These are phyloP conservation scores for Drosophila triauraria DNA, from an alignment of 1,140 invertebrate species.

Conservation along the genomic window DNA sequence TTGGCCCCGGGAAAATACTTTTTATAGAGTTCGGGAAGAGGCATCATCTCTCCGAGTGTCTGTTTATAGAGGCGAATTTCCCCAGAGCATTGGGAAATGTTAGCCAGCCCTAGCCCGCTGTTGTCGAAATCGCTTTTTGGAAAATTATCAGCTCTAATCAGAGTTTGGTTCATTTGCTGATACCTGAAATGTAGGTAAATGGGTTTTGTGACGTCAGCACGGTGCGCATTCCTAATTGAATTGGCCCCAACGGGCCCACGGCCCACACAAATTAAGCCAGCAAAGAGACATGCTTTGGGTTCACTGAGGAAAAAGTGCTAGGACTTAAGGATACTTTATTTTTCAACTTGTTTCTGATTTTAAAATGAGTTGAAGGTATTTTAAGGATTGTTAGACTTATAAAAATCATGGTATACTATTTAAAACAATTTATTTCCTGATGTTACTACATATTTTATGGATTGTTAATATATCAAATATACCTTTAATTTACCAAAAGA, in stretches of 20 bases:
- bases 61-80: constrained; percentile 38
- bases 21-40: constrained; percentile 46
- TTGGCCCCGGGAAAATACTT: constrained; percentile 56
- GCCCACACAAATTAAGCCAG: constrained; percentile 56
- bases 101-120: background rate
- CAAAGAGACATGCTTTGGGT: background rate
- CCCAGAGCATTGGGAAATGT: constrained; percentile 29
- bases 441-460: too few relatives aligned
- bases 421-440: too few relatives aligned
- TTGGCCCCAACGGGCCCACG: constrained; percentile 46
- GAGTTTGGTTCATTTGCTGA: constrained; percentile 36
- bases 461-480: too few relatives aligned
- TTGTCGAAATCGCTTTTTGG: constrained; percentile 16
- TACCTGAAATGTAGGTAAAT: constrained; percentile 44
- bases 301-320: constrained; percentile 11
- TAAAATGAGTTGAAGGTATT: background rate
- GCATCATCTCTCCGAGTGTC: constrained; percentile 20
- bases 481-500: too few relatives aligned
- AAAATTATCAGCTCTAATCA: constrained; percentile 39
- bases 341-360: too few relatives aligned
- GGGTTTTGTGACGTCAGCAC: constrained; percentile 31
- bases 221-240: constrained; percentile 63
- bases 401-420: too few relatives aligned
- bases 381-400: background rate
- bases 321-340: background rate